These are phyloP conservation scores for Triplophysa rosa DNA, from an alignment of 2,113 vertebrate species.

Conservation along the genomic window DNA sequence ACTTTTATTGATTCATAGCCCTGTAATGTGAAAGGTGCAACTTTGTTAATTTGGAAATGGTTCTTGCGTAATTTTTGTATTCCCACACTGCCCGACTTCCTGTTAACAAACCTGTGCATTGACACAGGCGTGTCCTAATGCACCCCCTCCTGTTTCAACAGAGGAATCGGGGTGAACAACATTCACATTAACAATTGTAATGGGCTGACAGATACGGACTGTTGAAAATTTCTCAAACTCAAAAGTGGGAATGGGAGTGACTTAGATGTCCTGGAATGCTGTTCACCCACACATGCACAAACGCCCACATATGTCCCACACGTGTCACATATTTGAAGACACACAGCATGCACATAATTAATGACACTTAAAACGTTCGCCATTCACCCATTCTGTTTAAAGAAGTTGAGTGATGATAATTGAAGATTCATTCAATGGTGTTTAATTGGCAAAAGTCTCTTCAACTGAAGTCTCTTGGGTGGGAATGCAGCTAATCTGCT, in stretches of 20 bases:
- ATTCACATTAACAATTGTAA: constrained; percentile 36
- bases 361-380: neutral
- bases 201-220: constrained; percentile 53
- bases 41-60: neutral
- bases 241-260: constrained; percentile 67
- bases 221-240: constrained; percentile 67
- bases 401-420: neutral
- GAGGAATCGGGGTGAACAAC: constrained; percentile 59
- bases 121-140: constrained; percentile 25
- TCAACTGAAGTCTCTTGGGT: neutral
- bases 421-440: constrained; percentile 2
- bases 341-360: neutral
- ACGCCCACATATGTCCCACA: constrained; percentile 70
- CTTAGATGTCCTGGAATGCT: constrained; percentile 76
- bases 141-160: constrained; percentile 65
- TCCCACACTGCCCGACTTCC: constrained; percentile 27
- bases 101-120: neutral
- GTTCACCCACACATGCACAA: constrained; percentile 62
- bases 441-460: constrained; percentile 13
- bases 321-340: constrained; percentile 41
- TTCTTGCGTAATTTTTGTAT: constrained; percentile 35
- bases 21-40: neutral
- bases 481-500: constrained; percentile 2
- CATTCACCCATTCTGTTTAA: constrained; percentile 10
- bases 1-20: neutral